Percentiles rank a stretch among this genome's conserved stretches.
These are phyloP conservation scores for Drosophila parabipectinata DNA, from an alignment of 1,140 invertebrate species.

Conservation along the genomic window DNA sequence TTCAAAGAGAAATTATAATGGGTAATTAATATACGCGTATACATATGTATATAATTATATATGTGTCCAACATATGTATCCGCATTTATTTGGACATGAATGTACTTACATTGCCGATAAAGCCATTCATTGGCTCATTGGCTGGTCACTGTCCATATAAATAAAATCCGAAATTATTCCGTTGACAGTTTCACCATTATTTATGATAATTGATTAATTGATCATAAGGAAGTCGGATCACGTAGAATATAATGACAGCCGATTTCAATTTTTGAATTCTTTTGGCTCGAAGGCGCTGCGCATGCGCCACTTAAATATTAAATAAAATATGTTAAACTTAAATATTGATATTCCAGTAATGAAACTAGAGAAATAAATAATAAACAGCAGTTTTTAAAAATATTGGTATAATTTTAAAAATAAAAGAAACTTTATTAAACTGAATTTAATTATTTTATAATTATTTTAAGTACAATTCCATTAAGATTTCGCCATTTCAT, in stretches of 20 bases:
- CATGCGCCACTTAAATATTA: conserved; percentile 51
- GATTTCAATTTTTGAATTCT: conserved; percentile 10
- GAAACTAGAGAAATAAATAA: no score
- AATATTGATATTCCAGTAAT: not conserved
- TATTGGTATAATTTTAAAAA: no score
- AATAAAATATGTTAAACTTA: not conserved
- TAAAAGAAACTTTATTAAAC: no score
- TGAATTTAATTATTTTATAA: not conserved
- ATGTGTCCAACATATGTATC: conserved; percentile 11
- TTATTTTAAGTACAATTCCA: not conserved
- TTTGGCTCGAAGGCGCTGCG: conserved; percentile 44
- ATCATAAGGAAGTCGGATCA: conserved; percentile 4
- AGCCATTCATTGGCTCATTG: conserved; percentile 17
- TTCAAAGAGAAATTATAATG: conserved; percentile 1
- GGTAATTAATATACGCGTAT: conserved; percentile 9
- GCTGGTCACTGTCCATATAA: conserved; percentile 21
- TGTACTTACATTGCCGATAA: conserved; percentile 7
- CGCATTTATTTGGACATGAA: not conserved
- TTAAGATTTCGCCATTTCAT: not conserved
- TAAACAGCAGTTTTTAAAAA: not conserved
- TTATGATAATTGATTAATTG: not conserved
- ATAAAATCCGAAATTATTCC: conserved; percentile 6
- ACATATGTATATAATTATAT: not conserved
- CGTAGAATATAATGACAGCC: conserved; percentile 34
- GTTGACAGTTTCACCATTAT: not conserved